These are phyloP conservation scores for Lycophotia porphyrea DNA, from an alignment of 2,888 invertebrate species.

Conservation along the genomic window DNA sequence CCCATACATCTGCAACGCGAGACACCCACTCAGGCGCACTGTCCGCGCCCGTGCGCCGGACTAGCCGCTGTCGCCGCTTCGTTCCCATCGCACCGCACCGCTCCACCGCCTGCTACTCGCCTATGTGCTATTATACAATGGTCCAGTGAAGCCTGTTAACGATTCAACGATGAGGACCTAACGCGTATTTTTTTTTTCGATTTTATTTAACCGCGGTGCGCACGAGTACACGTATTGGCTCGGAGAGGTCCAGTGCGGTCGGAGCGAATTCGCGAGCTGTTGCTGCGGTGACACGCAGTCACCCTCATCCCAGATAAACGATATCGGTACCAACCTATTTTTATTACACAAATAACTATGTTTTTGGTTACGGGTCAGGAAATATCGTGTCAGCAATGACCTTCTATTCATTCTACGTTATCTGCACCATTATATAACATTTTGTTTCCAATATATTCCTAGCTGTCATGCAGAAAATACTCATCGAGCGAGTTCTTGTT, in stretches of 20 bases:
- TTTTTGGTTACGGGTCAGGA: constrained; percentile 8
- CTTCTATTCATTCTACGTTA: constrained; percentile 1
- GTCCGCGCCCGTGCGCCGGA: constrained; percentile 78
- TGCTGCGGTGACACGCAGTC: constrained; percentile 82
- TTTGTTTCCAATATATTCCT: constrained; percentile 3
- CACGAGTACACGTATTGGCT: constrained; percentile 82
- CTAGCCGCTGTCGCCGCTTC: constrained; percentile 76
- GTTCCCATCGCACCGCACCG: constrained; percentile 88
- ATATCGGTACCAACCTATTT: constrained; percentile 85
- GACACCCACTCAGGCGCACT: constrained; percentile 87
- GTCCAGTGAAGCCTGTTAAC: constrained; percentile 76
- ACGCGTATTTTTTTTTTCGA: constrained; percentile 68
- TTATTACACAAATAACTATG: constrained; percentile 35
- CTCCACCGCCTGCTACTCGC: constrained; percentile 80
- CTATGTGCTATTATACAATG: constrained; percentile 71
- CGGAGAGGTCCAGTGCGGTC: constrained; percentile 89
- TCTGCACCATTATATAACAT: constrained; percentile 3
- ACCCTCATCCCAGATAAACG: constrained; percentile 81
- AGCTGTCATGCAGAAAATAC: constrained; percentile 18
- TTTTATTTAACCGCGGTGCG: constrained; percentile 72
- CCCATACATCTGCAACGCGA: constrained; percentile 89
- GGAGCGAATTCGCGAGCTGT: constrained; percentile 86
- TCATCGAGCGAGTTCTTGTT: constrained; percentile 1
- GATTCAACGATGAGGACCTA: constrained; percentile 74
- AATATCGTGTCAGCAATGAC: background rate